phyloP scores from a whole-genome alignment of 2,888 invertebrate species.

The Pyrgus malvae region DNA sequence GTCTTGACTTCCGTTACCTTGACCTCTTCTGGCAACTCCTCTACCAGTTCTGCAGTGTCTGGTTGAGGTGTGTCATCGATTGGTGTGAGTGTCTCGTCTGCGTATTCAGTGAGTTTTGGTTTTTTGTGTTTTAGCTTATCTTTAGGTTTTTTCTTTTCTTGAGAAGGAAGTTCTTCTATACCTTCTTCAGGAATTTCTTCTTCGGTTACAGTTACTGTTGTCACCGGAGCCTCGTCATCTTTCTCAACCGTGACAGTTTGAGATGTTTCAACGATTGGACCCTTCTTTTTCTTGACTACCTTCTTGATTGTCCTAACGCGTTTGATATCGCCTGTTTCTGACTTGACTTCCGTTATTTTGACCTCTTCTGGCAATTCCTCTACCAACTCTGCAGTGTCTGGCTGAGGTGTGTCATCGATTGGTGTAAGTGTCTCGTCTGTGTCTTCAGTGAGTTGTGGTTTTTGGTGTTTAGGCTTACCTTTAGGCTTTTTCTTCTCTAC shows the following conservation, averaged over 20 bases:
- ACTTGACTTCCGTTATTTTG: constrained; percentile 53
- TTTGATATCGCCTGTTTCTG: constrained; percentile 46
- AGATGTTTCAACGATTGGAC: constrained; percentile 31
- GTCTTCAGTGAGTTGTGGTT: too few species aligned
- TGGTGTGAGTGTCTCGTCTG: constrained; percentile 9
- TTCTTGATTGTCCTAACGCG: constrained; percentile 46
- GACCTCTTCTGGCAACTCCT: background rate
- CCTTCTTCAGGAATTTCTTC: constrained; percentile 43
- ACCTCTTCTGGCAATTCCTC: constrained; percentile 38
- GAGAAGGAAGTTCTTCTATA: constrained; percentile 41
- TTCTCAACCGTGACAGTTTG: constrained; percentile 38
- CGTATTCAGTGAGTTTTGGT: too few species aligned
- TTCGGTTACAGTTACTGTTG: constrained; percentile 35
- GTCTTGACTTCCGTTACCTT: constrained; percentile 34
- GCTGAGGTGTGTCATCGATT: background rate
- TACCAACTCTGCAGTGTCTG: background rate
- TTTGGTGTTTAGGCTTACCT: too few species aligned
- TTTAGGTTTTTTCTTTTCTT: constrained; percentile 46
- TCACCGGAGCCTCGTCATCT: constrained; percentile 39
- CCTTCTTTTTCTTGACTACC: constrained; percentile 43
- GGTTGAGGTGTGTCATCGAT: background rate
- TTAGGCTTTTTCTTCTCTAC: too few species aligned
- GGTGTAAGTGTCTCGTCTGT: too few species aligned
- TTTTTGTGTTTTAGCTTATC: constrained; percentile 44
- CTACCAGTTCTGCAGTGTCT: background rate